A percentile compares a stretch with the other conserved stretches of the same genome.
Evolutionary conservation across 2,797 vertebrate species (phyloP).

Genomic region (Oryzias sinensis): DNA sequence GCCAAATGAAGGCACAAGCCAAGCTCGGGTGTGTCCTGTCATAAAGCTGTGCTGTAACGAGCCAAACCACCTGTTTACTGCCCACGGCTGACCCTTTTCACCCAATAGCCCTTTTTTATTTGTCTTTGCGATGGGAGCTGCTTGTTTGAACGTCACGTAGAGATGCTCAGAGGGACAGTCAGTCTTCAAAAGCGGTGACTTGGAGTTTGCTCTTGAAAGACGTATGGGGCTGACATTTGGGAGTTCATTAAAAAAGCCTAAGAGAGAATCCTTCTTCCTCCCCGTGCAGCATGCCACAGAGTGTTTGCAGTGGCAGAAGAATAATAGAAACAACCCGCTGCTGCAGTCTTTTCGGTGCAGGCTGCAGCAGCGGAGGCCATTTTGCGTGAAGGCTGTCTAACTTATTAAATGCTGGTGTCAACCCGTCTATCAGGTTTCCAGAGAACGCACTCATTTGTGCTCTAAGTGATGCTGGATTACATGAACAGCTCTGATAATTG

Average conservation of each 20-base stretch:
- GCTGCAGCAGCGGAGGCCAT: conserved; percentile 34
- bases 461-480: conserved; percentile 55
- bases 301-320: conserved; percentile 64
- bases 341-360: conserved; percentile 43
- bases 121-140: conserved; percentile 22
- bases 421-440: conserved; percentile 51
- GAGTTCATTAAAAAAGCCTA: conserved; percentile 80
- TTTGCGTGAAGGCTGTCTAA: conserved; percentile 52
- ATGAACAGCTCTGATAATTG: conserved; percentile 42
- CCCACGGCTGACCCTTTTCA: conserved; percentile 22
- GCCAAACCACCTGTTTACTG: conserved; percentile 48
- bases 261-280: conserved; percentile 71
- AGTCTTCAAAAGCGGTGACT: conserved; percentile 55
- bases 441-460: conserved; percentile 48
- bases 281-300: conserved; percentile 68
- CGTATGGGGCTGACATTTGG: conserved; percentile 71
- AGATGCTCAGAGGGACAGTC: conserved; percentile 55
- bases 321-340: conserved; percentile 65
- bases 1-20: conserved; percentile 23
- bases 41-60: conserved; percentile 26
- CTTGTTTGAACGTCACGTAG: conserved; percentile 60
- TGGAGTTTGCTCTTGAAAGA: conserved; percentile 64
- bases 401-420: conserved; percentile 63
- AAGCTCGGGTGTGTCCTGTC: conserved; percentile 24
- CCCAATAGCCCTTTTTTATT: conserved; percentile 7